Conservation (phyloP, 2,888 invertebrate species). For the Eledona agricola region DNA sequence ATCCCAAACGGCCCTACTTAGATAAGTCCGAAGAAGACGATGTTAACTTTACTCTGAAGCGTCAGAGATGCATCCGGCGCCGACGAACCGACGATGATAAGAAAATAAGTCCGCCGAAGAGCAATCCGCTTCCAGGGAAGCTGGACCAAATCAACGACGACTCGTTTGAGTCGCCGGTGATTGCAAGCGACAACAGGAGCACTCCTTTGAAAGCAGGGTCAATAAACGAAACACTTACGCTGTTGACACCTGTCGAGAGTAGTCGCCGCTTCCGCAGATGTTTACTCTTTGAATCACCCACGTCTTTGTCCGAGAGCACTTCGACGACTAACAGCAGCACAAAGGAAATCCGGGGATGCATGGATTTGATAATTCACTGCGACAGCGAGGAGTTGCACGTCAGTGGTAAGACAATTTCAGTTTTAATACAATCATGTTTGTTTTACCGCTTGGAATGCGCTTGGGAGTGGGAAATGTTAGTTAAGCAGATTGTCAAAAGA, state of each 20-base stretch:
- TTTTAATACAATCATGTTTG: too few species aligned
- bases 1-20: slow-evolving; percentile 43
- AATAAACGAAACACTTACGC: slow-evolving; percentile 38
- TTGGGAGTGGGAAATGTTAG: too few species aligned
- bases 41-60: slow-evolving; percentile 59
- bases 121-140: slow-evolving; percentile 44
- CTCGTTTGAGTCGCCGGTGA: slow-evolving; percentile 42
- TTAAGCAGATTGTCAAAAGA: too few species aligned
- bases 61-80: slow-evolving; percentile 69
- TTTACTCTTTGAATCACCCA: slow-evolving; percentile 60
- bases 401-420: slow-evolving; percentile 54
- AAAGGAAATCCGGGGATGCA: slow-evolving; percentile 54
- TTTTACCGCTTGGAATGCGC: too few species aligned
- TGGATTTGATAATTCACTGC: slow-evolving; percentile 60
- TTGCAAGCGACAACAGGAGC: slow-evolving; percentile 30
- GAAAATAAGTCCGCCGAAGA: slow-evolving; percentile 31
- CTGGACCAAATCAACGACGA: slow-evolving; percentile 39
- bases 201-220: slow-evolving; percentile 54
- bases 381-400: slow-evolving; percentile 56
- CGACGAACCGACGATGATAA: slow-evolving; percentile 57
- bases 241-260: slow-evolving; percentile 32
- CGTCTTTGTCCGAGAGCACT: slow-evolving; percentile 47
- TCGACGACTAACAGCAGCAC: slow-evolving; percentile 45
- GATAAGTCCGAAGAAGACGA: slow-evolving; percentile 48
- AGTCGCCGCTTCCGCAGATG: slow-evolving; percentile 58